These are phyloP conservation scores for Parus major DNA, from an alignment of 2,113 vertebrate genomes.

Conservation along the genomic window DNA sequence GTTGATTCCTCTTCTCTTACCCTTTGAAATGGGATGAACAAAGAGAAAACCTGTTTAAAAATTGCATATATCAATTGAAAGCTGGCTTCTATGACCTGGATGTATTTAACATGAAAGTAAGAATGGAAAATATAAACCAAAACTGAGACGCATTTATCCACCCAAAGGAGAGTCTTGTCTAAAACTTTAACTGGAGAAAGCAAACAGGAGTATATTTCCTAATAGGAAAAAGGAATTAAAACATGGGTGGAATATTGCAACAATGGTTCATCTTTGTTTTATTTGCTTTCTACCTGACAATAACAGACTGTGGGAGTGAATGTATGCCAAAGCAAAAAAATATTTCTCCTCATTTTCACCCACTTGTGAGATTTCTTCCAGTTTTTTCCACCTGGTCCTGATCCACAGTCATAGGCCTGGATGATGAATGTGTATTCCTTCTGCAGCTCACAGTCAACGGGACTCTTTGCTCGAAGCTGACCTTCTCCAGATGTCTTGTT, in stretches of 20 bases:
- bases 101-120: background rate
- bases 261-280: background rate
- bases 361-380: slow-evolving; percentile 99
- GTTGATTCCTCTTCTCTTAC: background rate
- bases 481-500: slow-evolving; percentile 96
- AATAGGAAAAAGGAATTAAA: background rate
- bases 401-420: slow-evolving; percentile 95
- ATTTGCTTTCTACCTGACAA: background rate
- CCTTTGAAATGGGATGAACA: background rate
- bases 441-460: slow-evolving; percentile 94
- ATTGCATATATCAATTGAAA: background rate
- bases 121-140: background rate
- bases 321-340: background rate
- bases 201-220: background rate
- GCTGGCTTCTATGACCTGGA: background rate
- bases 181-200: background rate
- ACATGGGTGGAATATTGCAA: background rate
- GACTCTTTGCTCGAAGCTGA: slow-evolving; percentile 83
- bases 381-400: slow-evolving; percentile 81
- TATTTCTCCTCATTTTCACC: slow-evolving; percentile 38
- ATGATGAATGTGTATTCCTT: slow-evolving; percentile 98
- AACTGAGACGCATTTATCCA: background rate
- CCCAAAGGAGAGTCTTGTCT: background rate
- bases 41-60: background rate
- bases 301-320: background rate